Evolutionary conservation across 2,797 vertebrate species (phyloP).

Genomic region (Dermochelys coriacea): DNA sequence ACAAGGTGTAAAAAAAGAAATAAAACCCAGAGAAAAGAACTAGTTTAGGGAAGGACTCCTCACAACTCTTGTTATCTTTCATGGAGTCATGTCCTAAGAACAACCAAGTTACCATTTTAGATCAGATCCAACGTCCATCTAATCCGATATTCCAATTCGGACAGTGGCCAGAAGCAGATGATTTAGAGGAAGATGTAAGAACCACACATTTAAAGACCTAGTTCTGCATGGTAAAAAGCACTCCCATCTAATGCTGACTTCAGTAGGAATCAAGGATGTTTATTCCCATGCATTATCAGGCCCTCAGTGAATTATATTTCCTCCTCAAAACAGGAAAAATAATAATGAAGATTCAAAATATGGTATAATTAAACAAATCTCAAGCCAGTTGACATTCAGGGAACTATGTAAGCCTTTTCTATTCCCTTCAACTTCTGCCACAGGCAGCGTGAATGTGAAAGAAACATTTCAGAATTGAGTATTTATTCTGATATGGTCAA

Average conservation of each 20-base stretch:
- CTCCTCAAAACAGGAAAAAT: constrained; percentile 57
- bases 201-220: constrained; percentile 10
- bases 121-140: fast-evolving
- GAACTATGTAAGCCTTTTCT: not conserved
- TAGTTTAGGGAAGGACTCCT: constrained; percentile 1
- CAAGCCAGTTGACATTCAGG: not conserved
- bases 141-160: not conserved
- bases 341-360: constrained; percentile 12
- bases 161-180: not conserved
- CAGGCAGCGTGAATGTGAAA: not conserved
- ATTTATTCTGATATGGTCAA: not conserved
- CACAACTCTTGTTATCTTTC: not conserved
- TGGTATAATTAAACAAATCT: not conserved
- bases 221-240: constrained; percentile 12
- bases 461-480: not conserved
- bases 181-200: not conserved
- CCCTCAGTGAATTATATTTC: constrained; percentile 35
- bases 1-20: not conserved
- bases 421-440: not conserved
- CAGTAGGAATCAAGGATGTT: not conserved
- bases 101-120: not conserved
- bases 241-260: no score
- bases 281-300: not conserved
- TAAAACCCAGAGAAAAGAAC: constrained; percentile 6
- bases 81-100: not conserved